A percentile compares a stretch with the other conserved stretches of the same genome.
These are phyloP conservation scores for Tetrax tetrax DNA, from an alignment of 2,113 vertebrate species.

Conservation along the genomic window DNA sequence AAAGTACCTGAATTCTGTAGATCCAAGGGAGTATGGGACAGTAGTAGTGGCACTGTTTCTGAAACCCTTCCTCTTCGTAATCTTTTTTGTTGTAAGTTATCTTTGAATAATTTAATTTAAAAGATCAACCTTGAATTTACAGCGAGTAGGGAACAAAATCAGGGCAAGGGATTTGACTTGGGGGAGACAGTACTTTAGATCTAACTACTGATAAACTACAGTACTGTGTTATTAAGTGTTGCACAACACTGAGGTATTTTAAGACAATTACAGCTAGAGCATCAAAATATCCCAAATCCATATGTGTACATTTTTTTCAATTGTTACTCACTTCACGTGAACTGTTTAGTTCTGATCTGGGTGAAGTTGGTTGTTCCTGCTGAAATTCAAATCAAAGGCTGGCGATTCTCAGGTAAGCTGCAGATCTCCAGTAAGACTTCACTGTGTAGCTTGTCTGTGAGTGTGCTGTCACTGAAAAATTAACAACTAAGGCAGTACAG, in stretches of 20 bases:
- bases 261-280: neutral
- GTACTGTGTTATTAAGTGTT: neutral
- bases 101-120: neutral
- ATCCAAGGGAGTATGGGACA: neutral
- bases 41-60: neutral
- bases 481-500: neutral
- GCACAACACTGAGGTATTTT: neutral
- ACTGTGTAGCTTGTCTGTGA: neutral
- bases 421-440: neutral
- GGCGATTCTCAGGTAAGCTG: neutral
- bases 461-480: neutral
- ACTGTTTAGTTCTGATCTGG: neutral
- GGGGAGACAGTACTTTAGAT: neutral
- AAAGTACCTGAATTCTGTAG: neutral
- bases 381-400: neutral
- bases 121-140: neutral
- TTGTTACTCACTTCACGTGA: neutral
- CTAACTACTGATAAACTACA: neutral
- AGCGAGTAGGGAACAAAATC: neutral
- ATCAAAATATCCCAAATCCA: neutral
- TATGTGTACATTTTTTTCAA: accelerated
- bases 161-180: neutral
- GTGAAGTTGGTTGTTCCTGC: neutral
- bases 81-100: neutral
- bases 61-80: neutral